Conservation (phyloP, 2,113 vertebrate genomes). For the Canis aureus region DNA sequence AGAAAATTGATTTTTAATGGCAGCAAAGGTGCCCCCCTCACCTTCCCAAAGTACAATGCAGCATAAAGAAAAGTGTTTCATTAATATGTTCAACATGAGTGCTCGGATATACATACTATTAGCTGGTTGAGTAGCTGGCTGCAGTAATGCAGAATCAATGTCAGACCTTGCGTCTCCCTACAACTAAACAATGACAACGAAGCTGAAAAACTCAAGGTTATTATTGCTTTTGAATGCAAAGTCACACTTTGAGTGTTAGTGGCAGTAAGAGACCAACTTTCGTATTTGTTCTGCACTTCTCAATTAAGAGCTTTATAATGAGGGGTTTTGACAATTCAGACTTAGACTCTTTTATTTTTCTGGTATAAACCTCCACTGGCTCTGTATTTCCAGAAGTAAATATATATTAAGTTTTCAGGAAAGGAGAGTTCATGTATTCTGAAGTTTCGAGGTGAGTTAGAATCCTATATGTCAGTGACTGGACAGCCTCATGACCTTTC, state of each 20-base stretch:
- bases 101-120: not conserved
- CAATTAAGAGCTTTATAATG: conserved; percentile 38
- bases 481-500: not conserved
- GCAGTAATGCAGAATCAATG: not conserved
- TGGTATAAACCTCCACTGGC: not conserved
- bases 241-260: not conserved
- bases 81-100: not conserved
- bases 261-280: not conserved
- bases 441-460: not conserved
- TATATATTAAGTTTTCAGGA: not conserved
- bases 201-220: not conserved
- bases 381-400: conserved; percentile 27
- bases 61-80: not conserved
- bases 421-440: not conserved
- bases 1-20: conserved; percentile 8
- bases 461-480: not conserved
- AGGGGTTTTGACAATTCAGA: not conserved
- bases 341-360: conserved; percentile 18
- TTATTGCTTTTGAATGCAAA: conserved; percentile 36
- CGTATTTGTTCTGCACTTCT: not conserved
- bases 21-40: not conserved
- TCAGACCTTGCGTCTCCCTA: not conserved
- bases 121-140: conserved; percentile 12
- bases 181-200: not conserved
- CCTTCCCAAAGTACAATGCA: not conserved